Conservation (phyloP, 2,888 invertebrate genomes). For the Dynastes maya region DNA sequence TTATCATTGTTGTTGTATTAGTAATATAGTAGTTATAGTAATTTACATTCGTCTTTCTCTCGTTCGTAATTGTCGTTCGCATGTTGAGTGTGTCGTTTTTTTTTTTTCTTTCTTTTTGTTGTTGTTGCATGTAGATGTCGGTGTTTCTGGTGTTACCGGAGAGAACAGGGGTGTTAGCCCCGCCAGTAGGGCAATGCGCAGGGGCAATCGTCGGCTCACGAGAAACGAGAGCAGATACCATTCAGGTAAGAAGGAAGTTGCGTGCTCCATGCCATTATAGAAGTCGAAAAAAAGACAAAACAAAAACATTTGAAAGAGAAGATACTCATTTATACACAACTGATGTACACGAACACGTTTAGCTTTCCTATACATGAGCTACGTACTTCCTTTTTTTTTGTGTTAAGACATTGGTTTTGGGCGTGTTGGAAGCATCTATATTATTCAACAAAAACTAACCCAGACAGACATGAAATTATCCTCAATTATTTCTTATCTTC, state of each 20-base stretch:
- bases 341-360: too few relatives aligned
- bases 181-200: conserved; percentile 70
- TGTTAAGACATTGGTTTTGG: too few relatives aligned
- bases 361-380: too few relatives aligned
- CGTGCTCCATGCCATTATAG: background rate
- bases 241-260: conserved; percentile 83
- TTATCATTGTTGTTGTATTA: background rate
- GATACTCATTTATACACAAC: too few relatives aligned
- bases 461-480: too few relatives aligned
- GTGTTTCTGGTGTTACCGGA: conserved; percentile 61
- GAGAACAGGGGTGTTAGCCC: conserved; percentile 67
- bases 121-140: conserved; percentile 68
- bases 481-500: background rate
- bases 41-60: background rate
- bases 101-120: conserved; percentile 56
- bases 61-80: conserved; percentile 36
- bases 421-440: too few relatives aligned
- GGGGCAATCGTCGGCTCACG: conserved; percentile 91
- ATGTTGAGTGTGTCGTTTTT: conserved; percentile 56
- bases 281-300: too few relatives aligned
- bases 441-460: too few relatives aligned
- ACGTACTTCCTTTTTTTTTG: too few relatives aligned
- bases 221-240: conserved; percentile 96
- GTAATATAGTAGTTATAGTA: background rate
- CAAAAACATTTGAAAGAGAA: too few relatives aligned